Evolutionary conservation across 2,888 invertebrate genomes (phyloP).

Genomic region (Vesta saturnalis): DNA sequence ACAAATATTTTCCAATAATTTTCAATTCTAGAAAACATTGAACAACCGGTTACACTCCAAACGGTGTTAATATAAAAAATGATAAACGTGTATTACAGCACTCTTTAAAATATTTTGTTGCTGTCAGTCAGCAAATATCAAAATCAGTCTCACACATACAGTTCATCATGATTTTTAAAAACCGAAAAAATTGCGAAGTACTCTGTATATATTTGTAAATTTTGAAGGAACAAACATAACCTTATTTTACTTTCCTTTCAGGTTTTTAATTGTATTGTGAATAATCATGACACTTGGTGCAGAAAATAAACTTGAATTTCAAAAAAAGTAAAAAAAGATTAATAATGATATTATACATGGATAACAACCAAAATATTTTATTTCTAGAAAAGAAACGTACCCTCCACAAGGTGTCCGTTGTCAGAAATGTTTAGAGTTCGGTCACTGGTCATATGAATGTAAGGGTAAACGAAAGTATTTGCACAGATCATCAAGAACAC

Average conservation of each 20-base stretch:
- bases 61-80: too few relatives aligned
- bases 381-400: slow-evolving; percentile 70
- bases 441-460: slow-evolving; percentile 96
- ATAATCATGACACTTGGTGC: neutral
- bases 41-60: too few relatives aligned
- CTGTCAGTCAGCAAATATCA: too few relatives aligned
- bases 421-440: slow-evolving; percentile 91
- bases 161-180: too few relatives aligned
- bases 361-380: neutral
- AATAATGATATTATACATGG: too few relatives aligned
- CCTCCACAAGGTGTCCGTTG: slow-evolving; percentile 81
- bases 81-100: too few relatives aligned
- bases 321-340: slow-evolving; percentile 2
- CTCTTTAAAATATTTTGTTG: too few relatives aligned
- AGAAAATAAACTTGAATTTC: neutral
- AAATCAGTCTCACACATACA: too few relatives aligned
- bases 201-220: neutral
- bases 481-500: slow-evolving; percentile 84
- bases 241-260: neutral
- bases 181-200: neutral
- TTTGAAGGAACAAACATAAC: neutral
- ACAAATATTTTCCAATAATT: too few relatives aligned
- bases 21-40: too few relatives aligned
- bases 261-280: neutral
- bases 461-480: slow-evolving; percentile 89